Conservation (phyloP, 2,113 vertebrate genomes). For the Trogon melanurus region DNA sequence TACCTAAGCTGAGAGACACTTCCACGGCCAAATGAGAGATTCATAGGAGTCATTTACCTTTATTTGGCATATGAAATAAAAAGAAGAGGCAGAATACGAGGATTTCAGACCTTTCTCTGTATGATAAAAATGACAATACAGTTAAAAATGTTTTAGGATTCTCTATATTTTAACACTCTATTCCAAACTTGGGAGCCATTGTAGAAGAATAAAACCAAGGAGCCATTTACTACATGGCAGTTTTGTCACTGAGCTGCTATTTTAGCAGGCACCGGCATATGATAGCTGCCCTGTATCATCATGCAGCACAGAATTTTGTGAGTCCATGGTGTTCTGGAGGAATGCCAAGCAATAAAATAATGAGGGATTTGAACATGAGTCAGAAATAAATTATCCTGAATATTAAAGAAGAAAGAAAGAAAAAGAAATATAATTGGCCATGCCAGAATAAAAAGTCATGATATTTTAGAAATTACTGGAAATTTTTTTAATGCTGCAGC, state of each 20-base stretch:
- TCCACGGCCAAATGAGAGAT: not conserved
- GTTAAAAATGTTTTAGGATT: not conserved
- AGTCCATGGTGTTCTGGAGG: not conserved
- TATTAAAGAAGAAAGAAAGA: not conserved
- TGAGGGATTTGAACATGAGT: not conserved
- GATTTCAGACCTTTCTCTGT: not conserved
- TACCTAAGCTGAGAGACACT: not conserved
- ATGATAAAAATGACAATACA: not conserved
- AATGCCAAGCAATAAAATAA: conserved; percentile 35
- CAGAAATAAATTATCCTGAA: not conserved
- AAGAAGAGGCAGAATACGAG: not conserved
- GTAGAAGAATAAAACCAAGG: not conserved
- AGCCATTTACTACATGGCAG: not conserved
- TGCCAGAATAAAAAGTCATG: not conserved
- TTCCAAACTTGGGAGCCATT: not conserved
- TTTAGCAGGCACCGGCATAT: not conserved
- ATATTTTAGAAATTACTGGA: not conserved
- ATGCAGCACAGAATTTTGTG: not conserved
- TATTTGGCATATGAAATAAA: not conserved
- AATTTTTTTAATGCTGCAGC: not conserved
- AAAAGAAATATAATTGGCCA: not conserved
- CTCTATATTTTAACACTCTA: not conserved
- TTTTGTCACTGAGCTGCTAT: not conserved
- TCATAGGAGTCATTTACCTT: not conserved
- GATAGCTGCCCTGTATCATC: not conserved